phyloP scores from a whole-genome alignment of 1,140 invertebrate genomes.

The Hylaeus volcanicus region DNA sequence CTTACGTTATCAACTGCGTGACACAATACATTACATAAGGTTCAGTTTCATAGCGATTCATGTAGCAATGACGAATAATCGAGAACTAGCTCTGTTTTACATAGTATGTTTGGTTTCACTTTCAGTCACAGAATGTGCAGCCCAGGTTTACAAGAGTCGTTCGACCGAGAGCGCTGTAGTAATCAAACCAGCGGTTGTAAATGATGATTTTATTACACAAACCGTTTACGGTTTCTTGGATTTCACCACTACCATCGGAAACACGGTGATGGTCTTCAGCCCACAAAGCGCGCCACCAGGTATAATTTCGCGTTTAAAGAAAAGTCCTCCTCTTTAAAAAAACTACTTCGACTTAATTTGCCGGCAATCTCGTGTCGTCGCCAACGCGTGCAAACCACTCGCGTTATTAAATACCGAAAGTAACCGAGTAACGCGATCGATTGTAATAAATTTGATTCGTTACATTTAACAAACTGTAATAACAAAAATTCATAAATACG shows the following conservation, averaged over 20 bases:
- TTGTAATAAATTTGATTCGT: too few relatives aligned
- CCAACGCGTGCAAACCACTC: neutral
- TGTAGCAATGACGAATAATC: neutral
- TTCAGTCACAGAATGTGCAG: conserved; percentile 70
- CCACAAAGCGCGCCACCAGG: conserved; percentile 86
- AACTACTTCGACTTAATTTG: neutral
- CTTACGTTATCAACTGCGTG: neutral
- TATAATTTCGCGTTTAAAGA: conserved; percentile 43
- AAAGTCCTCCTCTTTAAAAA: neutral
- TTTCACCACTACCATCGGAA: conserved; percentile 93
- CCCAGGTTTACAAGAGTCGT: conserved; percentile 72
- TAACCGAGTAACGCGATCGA: neutral
- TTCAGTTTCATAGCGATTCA: neutral
- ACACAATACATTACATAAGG: conserved; percentile 16
- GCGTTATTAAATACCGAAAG: neutral
- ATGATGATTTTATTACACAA: conserved; percentile 83
- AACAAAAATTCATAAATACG: too few relatives aligned
- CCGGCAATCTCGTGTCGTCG: neutral
- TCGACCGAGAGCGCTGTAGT: conserved; percentile 37
- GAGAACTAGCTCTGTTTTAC: neutral
- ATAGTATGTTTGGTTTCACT: conserved; percentile 28
- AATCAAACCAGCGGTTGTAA: conserved; percentile 53
- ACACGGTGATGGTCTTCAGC: conserved; percentile 94
- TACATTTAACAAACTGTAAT: too few relatives aligned
- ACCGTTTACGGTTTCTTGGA: conserved; percentile 95